Base-by-base conservation (phyloP, 2,113 vertebrate species). In the Leucosticte australis region DNA sequence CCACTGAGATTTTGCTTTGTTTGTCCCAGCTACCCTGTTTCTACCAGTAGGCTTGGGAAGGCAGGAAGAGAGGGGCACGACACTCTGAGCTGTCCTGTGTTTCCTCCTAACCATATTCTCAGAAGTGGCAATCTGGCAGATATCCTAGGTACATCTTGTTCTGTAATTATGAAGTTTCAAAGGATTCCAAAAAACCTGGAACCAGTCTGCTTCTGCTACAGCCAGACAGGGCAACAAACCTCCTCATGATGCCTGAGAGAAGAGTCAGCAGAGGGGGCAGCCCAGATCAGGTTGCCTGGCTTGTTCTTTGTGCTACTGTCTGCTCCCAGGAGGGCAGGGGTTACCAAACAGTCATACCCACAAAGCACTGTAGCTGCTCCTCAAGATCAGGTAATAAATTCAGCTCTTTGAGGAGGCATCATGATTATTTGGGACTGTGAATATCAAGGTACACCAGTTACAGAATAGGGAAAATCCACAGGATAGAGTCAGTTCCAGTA, bases 1-100 rank as follows among this genome's bases (percentile, higher is more conserved):
- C 57, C 37, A 62, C 27, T 47, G 49, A 83, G 30, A 64, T 80
- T 83, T 76, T 46, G 33, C 41, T 44, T 64, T 33, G 39, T 64
- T 83, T 60, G 37, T 68, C 37, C 47, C 42, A 70, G 60, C 31
- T 69, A 69, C 28, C 7, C 19, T 59, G 24, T 28, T 92, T 68
- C 63, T 65, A 52, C 30, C 27, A 64, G 44, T 2, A 67, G 41
- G 37, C 5, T 55, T 41, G 39, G 39, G 63, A 86, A 73, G 52
- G 70, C 60, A 85, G 27, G 1, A 9, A 27, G 68, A 90, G 24
- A 81, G 15, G 2, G 5, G 17, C 52, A 78, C 0, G 0, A 65
- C 23, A 30, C 35, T 19, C 35, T 28, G 20, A 70, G 31, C 27
- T 18, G 18, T 27, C 44, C 74, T 41, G 9, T 60, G 56, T 28